These are phyloP conservation scores for Hofmannophila pseudospretella DNA, from an alignment of 2,888 invertebrate genomes.

Conservation along the genomic window DNA sequence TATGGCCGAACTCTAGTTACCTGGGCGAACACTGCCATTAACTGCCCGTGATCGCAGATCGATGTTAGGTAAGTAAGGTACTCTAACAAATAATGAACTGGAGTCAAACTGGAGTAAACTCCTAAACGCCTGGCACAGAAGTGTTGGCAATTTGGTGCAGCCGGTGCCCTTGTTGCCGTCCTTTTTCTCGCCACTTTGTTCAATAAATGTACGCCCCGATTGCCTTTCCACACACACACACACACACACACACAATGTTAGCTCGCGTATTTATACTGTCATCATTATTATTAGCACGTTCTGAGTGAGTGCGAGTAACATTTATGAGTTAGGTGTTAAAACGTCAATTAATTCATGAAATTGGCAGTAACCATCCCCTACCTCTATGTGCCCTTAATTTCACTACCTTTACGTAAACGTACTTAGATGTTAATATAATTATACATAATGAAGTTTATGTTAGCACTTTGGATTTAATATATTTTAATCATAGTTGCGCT, in stretches of 20 bases:
- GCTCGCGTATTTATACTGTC: constrained; percentile 44
- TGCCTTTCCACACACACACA: constrained; percentile 48
- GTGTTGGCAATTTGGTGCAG: constrained; percentile 67
- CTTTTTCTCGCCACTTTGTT: constrained; percentile 65
- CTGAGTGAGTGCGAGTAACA: not conserved
- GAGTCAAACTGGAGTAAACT: constrained; percentile 52
- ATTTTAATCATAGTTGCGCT: no score
- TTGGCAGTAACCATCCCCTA: no score
- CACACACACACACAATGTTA: constrained; percentile 43
- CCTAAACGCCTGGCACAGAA: constrained; percentile 50
- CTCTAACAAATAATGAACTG: constrained; percentile 62
- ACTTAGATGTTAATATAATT: no score
- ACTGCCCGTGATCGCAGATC: constrained; percentile 33
- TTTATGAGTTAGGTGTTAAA: no score
- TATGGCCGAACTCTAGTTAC: not conserved
- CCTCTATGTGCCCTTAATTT: no score
- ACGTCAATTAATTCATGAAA: no score
- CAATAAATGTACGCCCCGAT: constrained; percentile 59
- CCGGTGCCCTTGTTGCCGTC: constrained; percentile 61
- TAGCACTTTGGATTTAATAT: no score
- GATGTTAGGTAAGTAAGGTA: constrained; percentile 40
- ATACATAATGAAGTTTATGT: no score
- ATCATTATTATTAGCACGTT: constrained; percentile 31
- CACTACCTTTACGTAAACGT: no score
- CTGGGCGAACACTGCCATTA: constrained; percentile 13